phyloP scores from a whole-genome alignment of 1,140 invertebrate genomes.

The Phymastichus coffea region DNA sequence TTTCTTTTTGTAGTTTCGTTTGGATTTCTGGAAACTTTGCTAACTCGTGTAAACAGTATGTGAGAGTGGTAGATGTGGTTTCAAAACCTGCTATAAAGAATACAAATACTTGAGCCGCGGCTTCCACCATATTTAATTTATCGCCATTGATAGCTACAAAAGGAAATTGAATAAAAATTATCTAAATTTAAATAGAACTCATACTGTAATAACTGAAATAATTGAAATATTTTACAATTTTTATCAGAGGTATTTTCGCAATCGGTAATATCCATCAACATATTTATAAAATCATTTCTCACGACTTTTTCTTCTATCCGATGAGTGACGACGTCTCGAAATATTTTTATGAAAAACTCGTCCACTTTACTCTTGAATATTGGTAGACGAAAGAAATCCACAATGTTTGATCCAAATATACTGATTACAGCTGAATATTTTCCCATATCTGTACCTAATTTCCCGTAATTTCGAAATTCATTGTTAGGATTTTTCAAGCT shows the following conservation, averaged over 20 bases:
- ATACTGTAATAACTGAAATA: too few relatives aligned
- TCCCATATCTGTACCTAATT: constrained; percentile 16
- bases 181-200: background rate
- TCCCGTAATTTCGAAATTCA: constrained; percentile 34
- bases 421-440: constrained; percentile 8
- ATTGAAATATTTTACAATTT: background rate
- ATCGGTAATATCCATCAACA: constrained; percentile 41
- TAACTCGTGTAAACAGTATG: constrained; percentile 40
- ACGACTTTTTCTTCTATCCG: constrained; percentile 36
- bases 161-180: background rate
- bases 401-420: constrained; percentile 12
- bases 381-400: constrained; percentile 8
- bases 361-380: constrained; percentile 25
- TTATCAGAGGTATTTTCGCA: constrained; percentile 13
- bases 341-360: constrained; percentile 38
- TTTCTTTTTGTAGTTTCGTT: constrained; percentile 43
- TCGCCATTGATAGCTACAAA: constrained; percentile 17
- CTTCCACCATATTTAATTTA: constrained; percentile 20
- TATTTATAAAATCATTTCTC: constrained; percentile 45
- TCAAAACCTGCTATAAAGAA: constrained; percentile 41
- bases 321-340: constrained; percentile 35
- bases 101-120: constrained; percentile 34
- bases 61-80: constrained; percentile 31
- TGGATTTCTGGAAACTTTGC: constrained; percentile 37
- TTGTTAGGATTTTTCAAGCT: constrained; percentile 45